Base-by-base conservation (phyloP, 2,888 invertebrate genomes). In the Rotaria sp. region DNA sequence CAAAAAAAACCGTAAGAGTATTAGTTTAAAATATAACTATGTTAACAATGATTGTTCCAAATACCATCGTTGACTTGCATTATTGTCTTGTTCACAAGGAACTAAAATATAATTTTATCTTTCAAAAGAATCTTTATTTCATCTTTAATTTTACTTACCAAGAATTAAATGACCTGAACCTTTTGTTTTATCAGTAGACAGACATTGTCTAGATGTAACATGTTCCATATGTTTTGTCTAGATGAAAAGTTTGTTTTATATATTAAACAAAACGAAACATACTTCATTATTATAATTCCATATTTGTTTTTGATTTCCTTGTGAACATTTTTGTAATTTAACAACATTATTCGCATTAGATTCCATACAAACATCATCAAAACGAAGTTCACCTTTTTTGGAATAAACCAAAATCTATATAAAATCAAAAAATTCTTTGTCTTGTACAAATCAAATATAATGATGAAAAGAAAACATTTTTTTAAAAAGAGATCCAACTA, bases 221-320 rank as follows among this genome's bases (percentile, higher is more conserved):
- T 84, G 84, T 74, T 84, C 84, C 35, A 86, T 48, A 67, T 38
- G 50, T 41, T 84, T 30, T 30, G 48, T 74, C 41, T 86, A 24
- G 5, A 80, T 45, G 24, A 80, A 45, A 45, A 7, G 45, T 11
- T 26, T 13, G 4, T 5, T 30, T 67, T 8, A 8, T 41, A 0
- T 35, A 80, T 26, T 7, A 8, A 30, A 24, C 13, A 26, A 41
- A 41, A 50, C 8, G 3, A 8, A 50, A 18, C 5, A n/a, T 52
- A 84, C 84, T 35, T 35, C 24, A 35, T 84, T 67, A 50, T 86
- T 67, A 67, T 86, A 86, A 50, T 86, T 59, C 86, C 86, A 86
- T 35, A 50, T 48, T 86, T 86, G 86, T 38, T 38, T 84, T 35
- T 35, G 15, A 26, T 21, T 84, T 45, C 30, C 48, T 35, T 67